Base-by-base conservation (phyloP, 2,888 invertebrate genomes). In the Oligia strigilis region DNA sequence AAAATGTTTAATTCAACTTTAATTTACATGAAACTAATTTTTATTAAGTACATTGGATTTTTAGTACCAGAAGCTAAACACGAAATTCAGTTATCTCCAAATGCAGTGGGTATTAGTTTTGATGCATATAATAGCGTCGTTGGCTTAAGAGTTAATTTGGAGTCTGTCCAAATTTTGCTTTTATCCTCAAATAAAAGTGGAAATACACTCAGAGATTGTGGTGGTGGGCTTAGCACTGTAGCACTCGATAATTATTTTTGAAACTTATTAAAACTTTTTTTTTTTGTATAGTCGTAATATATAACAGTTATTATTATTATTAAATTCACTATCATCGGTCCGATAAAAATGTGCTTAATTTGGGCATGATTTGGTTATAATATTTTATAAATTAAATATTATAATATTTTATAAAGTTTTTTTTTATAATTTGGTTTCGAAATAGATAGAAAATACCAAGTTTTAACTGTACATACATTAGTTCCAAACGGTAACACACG, bases 111-210 rank as follows among this genome's bases (percentile, higher is more conserved):
- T 87, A 93, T 93, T 94, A 94, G 92, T 92, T 92, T 92, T 91
- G 92, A 92, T 93, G 93, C 94, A 93, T 92, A 94, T 95, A 95
- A 95, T 95, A 94, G 94, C 93, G 91, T 92, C 91, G 89, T 91
- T 90, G 87, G 90, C 92, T 92, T 95, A 95, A 95, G 95, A 95
- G 96, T 95, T 96, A 95, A 96, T 96, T 96, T 96, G 96, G 96
- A 95, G 88, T 87, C 88, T 84, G 91, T 94, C 96, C 96, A 96
- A 96, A 94, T 92, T 94, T 92, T 90, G 93, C 93, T 93, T 94
- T 94, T 95, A 95, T 93, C 91, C 92, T 88, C 92, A 92, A 94
- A 95, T 95, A 95, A 94, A 95, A 95, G 93, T 94, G 91, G 88
- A 89, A 90, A 92, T 92, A 90, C 89, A 92, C 85, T 91, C 87